Evolutionary conservation across 2,113 vertebrate genomes (phyloP).

Genomic region (Albula goreensis): DNA sequence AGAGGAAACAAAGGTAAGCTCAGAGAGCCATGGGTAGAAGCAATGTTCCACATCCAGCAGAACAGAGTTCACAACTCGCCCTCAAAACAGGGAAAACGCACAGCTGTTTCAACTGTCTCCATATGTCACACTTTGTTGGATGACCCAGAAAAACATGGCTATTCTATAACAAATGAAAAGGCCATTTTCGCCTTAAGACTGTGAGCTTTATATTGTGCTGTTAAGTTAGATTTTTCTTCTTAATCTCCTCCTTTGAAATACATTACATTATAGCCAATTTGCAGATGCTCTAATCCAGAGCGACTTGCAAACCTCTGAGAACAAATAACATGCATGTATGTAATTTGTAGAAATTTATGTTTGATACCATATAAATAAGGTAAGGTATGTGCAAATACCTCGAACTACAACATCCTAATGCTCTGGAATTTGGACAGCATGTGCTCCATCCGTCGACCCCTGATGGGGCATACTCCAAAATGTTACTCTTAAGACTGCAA

Average conservation of each 20-base stretch:
- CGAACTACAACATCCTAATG: not conserved
- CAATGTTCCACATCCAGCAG: not conserved
- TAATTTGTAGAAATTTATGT: not conserved
- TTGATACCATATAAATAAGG: not conserved
- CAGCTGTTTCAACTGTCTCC: not conserved
- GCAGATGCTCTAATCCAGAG: no score
- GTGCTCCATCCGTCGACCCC: not conserved
- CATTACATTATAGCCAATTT: no score
- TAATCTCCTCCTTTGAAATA: not conserved
- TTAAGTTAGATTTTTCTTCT: not conserved
- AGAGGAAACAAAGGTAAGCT: not conserved
- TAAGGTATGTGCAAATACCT: not conserved
- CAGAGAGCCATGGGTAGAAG: not conserved
- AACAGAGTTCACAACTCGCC: not conserved
- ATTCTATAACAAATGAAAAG: not conserved
- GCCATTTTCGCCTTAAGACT: no score
- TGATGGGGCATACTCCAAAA: not conserved
- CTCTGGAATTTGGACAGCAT: not conserved
- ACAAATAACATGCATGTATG: no score
- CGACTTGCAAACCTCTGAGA: no score
- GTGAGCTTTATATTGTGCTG: no score
- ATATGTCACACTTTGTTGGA: not conserved
- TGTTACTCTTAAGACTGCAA: no score
- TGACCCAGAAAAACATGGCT: not conserved
- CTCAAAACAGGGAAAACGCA: not conserved